Conservation (phyloP, 2,113 vertebrate genomes). For the Mesitornis unicolor region DNA sequence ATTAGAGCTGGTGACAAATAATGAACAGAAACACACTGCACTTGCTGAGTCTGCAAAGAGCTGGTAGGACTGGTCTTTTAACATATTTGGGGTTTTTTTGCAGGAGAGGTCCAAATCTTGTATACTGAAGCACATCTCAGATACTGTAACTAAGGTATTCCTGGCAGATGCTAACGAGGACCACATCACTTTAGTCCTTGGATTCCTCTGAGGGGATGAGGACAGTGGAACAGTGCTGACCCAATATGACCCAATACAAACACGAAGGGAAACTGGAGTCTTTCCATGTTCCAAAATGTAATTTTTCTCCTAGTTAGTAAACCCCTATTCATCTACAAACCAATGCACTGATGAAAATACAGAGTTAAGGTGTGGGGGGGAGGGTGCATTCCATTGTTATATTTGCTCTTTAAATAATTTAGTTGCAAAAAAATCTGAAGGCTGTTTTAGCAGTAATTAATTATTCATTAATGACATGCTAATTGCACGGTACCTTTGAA, state of each 20-base stretch:
- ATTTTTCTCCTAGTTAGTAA: neutral
- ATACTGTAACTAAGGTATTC: constrained; percentile 28
- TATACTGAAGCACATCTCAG: neutral
- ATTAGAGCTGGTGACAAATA: constrained; percentile 16
- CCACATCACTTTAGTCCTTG: neutral
- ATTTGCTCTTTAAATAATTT: constrained; percentile 97
- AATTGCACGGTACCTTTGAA: constrained; percentile 94
- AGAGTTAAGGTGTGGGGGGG: neutral
- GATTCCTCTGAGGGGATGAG: neutral
- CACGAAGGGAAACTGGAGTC: neutral
- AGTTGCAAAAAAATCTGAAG: constrained; percentile 92
- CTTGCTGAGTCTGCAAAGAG: neutral
- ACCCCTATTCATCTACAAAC: constrained; percentile 20
- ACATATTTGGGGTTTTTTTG: neutral
- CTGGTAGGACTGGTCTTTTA: neutral
- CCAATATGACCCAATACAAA: neutral
- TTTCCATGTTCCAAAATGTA: neutral
- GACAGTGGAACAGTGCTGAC: neutral
- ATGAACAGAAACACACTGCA: neutral
- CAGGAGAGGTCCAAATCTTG: neutral
- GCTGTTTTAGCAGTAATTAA: constrained; percentile 96
- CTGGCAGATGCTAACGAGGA: neutral
- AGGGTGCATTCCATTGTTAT: constrained; percentile 74
- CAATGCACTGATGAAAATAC: constrained; percentile 47
- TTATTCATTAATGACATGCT: constrained; percentile 99